phyloP scores from a whole-genome alignment of 2,888 invertebrate species.

The Dicycla oo region DNA sequence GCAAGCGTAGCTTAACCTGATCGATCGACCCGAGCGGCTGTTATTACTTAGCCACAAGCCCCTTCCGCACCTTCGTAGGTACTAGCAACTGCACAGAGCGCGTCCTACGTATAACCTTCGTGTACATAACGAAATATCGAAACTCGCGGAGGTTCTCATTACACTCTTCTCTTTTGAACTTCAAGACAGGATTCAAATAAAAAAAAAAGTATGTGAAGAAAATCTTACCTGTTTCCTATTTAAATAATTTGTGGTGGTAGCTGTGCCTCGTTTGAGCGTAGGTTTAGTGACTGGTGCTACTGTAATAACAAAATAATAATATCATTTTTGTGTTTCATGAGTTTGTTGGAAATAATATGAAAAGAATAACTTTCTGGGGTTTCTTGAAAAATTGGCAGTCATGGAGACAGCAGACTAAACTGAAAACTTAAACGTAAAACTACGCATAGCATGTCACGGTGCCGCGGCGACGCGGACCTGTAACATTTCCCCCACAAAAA shows the following conservation, averaged over 20 bases:
- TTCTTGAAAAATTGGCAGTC: not conserved
- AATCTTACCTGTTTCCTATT: slow-evolving; percentile 84
- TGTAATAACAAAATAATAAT: slow-evolving; percentile 47
- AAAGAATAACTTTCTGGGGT: not conserved
- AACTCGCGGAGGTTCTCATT: not conserved
- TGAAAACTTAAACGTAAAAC: no score
- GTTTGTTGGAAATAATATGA: not conserved
- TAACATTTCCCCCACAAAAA: no score
- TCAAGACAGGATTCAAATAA: not conserved
- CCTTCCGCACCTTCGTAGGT: no score
- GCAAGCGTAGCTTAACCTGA: no score
- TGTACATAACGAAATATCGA: not conserved
- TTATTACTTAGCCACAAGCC: no score
- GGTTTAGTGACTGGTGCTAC: slow-evolving; percentile 74
- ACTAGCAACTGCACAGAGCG: not conserved
- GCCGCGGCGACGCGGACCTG: no score
- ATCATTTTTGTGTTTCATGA: not conserved
- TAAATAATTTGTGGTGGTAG: slow-evolving; percentile 84
- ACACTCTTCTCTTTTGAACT: not conserved
- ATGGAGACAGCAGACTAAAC: no score
- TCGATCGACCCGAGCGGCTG: no score
- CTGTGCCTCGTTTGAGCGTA: slow-evolving; percentile 78
- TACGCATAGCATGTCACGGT: no score
- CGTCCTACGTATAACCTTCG: not conserved
- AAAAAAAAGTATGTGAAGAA: not conserved